Base-by-base conservation (phyloP, 2,797 vertebrate genomes). In the Onychomys arenicola region DNA sequence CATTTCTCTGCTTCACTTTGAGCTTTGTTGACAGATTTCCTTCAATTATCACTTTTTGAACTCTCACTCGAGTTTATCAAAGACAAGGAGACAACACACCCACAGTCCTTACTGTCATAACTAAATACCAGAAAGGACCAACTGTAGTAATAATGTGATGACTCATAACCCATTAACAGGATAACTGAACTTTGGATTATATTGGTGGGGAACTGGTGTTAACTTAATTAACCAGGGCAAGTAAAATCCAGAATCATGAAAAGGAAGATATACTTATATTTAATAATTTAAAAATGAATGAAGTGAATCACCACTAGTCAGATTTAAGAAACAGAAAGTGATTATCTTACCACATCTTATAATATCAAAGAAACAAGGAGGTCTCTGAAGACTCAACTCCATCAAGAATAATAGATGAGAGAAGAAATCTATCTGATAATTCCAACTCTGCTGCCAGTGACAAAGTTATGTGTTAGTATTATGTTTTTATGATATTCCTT, bases 271-370 rank as follows among this genome's bases (percentile, higher is more conserved):
- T 67, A 37, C 23, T 40, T 76, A 14, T 52, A 55, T 78, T 85
- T 77, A 87, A 89, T 52, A 91, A 90, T 92, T 90, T 61, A 91
- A 57, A 86, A 37, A 97, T 34, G 8, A 91, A 96, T 84, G n/a
- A 96, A 92, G 46, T 88, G 12, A 37, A 27, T 93, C 49, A 80
- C 6, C n/a, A 82, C 27, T 37, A 52, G n/a, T 4, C 11, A 78
- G 34, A 95, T 63, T 77, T 91, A 92, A 94, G 32, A 67, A 82
- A 88, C 0, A 84, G 34, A 34, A 69, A 81, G 25, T 77, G 49
- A 84, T 71, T 32, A 9, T 65, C 57, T 96, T 93, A 65, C 82
- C 29, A 49, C 6, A 76, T 3, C 9, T 67, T 81, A 69, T 57
- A 85, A 75, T 52, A 91, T 77, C 61, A 92, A 61, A 90, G 65